Base-by-base conservation (phyloP, 1,140 invertebrate species). In the Drosophila hydei region DNA sequence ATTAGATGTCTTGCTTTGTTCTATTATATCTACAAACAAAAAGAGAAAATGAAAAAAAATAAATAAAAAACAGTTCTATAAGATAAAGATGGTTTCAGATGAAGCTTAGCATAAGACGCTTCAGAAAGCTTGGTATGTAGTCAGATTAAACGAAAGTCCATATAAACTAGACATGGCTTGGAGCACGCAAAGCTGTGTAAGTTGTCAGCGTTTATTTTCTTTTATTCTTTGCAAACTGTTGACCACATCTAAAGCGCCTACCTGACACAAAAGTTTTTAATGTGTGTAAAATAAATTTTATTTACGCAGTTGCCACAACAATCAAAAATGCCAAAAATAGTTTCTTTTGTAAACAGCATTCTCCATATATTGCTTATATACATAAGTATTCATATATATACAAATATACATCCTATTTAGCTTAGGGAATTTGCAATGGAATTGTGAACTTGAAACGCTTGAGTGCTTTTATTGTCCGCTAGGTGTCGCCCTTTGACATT, bases 271-370 rank as follows among this genome's bases (percentile, higher is more conserved):
- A 56, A 43, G 54, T 43, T 18, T 27, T 18, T 43, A 23, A 27
- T 56, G 11, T 12, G 16, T 6, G 12, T 11, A 18, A 25, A 56
- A 43, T 18, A 43, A 2, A 43, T 27, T 43, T 4, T 56, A 56
- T 56, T 43, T 23, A n/a, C 23, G 9, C 38, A 43, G 14, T 19
- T 18, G 7, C 16, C 21, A 56, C 23, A 43, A 56, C 54, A 56
- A 56, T 56, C 38, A 25, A 18, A 56, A 56, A 56, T 56, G 38
- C 23, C 23, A 18, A 56, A 56, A 56, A 56, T 56, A 56, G 54
- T 56, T 56, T 43, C 42, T 43, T 43, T 56, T 55, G 52, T 55
- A 23, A n/a, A 14, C 42, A 43, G 14, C 8, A 14, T 11, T 23
- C 21, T 25, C n/a, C 4, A 16, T 16, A 50, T 25, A 48, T 27